Evolutionary conservation across 1,140 invertebrate genomes (phyloP).

Genomic region (Olivierus martensii): DNA sequence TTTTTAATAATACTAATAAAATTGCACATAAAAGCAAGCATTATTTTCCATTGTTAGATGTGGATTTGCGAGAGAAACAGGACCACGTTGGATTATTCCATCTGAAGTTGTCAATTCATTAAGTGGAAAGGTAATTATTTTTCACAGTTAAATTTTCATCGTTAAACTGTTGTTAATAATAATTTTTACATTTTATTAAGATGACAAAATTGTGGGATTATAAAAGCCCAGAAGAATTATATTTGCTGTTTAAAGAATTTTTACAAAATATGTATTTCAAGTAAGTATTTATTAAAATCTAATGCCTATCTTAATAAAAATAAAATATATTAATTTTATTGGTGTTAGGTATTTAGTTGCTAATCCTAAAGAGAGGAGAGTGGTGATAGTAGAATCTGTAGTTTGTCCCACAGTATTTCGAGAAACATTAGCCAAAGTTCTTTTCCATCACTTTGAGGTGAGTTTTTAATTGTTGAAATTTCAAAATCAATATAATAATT

Average conservation of each 20-base stretch:
- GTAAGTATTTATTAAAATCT: slow-evolving; percentile 36
- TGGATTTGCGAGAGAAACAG: slow-evolving; percentile 76
- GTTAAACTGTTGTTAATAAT: neutral
- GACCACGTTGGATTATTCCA: slow-evolving; percentile 71
- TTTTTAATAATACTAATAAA: too few species aligned
- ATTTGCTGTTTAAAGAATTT: slow-evolving; percentile 75
- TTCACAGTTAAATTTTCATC: too few species aligned
- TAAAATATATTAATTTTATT: slow-evolving; percentile 2
- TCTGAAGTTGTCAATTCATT: slow-evolving; percentile 55
- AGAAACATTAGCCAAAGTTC: slow-evolving; percentile 74
- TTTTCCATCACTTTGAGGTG: slow-evolving; percentile 87
- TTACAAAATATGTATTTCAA: slow-evolving; percentile 76
- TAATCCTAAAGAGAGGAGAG: slow-evolving; percentile 80
- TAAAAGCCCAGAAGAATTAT: slow-evolving; percentile 54
- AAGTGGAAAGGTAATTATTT: slow-evolving; percentile 40
- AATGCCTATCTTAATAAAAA: neutral
- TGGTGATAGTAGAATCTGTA: slow-evolving; percentile 82
- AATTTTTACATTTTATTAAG: slow-evolving; percentile 15
- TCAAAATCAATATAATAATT: too few species aligned
- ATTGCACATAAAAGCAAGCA: too few species aligned
- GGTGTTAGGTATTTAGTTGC: slow-evolving; percentile 64
- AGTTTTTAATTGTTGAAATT: too few species aligned
- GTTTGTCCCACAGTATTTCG: slow-evolving; percentile 63
- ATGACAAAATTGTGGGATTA: slow-evolving; percentile 50
- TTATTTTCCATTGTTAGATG: too few species aligned